A percentile compares a stretch with the other conserved stretches of the same genome.
Evolutionary conservation across 1,140 invertebrate species (phyloP).

Genomic region (Phthorimaea operculella): DNA sequence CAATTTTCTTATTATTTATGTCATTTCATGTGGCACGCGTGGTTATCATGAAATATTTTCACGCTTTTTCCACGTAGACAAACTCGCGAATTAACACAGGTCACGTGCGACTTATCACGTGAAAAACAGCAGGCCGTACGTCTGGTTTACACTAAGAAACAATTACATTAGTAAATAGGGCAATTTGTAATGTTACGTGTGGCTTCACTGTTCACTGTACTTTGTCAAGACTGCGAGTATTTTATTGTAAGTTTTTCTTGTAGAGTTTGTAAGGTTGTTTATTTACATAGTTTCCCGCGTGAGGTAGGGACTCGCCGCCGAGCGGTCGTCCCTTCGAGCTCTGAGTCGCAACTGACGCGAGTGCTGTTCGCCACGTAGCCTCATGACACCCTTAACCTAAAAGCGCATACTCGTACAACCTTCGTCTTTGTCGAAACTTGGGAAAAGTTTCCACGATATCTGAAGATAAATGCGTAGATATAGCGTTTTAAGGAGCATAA

Average conservation of each 20-base stretch:
- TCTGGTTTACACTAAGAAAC: conserved; percentile 27
- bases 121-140: conserved; percentile 11
- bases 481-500: too few species aligned
- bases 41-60: too few species aligned
- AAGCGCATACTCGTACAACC: not conserved
- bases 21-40: too few species aligned
- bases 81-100: not conserved
- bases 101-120: conserved; percentile 12
- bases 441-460: not conserved
- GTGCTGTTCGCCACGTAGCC: not conserved
- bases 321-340: not conserved
- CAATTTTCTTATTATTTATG: not conserved
- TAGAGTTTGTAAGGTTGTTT: not conserved
- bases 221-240: not conserved
- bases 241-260: not conserved
- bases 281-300: conserved; percentile 5
- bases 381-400: not conserved
- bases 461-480: not conserved
- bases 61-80: too few species aligned
- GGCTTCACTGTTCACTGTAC: not conserved
- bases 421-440: conserved; percentile 1
- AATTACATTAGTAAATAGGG: conserved; percentile 45
- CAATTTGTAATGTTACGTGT: conserved; percentile 41
- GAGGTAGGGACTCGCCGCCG: not conserved
- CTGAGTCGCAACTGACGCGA: not conserved